Evolutionary conservation across 1,140 invertebrate species (phyloP).

Genomic region (Teleogryllus occipitalis): DNA sequence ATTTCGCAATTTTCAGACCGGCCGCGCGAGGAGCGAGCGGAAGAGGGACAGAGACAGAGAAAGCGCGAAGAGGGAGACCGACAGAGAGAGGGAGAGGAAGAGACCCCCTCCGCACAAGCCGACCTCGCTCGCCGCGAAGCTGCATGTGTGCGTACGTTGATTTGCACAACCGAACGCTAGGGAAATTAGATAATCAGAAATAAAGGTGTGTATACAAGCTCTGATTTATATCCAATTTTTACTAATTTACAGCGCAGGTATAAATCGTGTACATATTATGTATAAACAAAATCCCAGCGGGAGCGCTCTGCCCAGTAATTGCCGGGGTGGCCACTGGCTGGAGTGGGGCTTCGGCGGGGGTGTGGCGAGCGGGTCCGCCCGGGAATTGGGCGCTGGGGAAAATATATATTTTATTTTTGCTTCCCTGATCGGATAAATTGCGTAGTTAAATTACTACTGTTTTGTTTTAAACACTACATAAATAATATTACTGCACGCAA

Average conservation of each 20-base stretch:
- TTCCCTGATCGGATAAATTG: neutral
- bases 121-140: neutral
- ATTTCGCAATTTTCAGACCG: neutral
- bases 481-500: neutral
- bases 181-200: constrained; percentile 16
- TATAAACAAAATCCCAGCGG: constrained; percentile 15
- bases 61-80: neutral
- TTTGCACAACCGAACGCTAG: constrained; percentile 8
- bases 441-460: constrained; percentile 1
- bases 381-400: constrained; percentile 12
- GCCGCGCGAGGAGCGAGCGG: neutral
- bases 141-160: neutral
- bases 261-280: constrained; percentile 15
- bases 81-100: neutral
- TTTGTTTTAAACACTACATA: neutral
- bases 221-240: constrained; percentile 18
- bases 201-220: constrained; percentile 14
- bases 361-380: constrained; percentile 7
- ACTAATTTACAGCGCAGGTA: constrained; percentile 16
- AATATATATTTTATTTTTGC: constrained; percentile 6
- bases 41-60: neutral
- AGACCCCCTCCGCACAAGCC: neutral
- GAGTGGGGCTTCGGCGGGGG: neutral
- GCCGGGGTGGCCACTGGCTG: neutral
- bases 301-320: constrained; percentile 12